Conservation (phyloP, 2,888 invertebrate species). For the Ormyrus rosae region DNA sequence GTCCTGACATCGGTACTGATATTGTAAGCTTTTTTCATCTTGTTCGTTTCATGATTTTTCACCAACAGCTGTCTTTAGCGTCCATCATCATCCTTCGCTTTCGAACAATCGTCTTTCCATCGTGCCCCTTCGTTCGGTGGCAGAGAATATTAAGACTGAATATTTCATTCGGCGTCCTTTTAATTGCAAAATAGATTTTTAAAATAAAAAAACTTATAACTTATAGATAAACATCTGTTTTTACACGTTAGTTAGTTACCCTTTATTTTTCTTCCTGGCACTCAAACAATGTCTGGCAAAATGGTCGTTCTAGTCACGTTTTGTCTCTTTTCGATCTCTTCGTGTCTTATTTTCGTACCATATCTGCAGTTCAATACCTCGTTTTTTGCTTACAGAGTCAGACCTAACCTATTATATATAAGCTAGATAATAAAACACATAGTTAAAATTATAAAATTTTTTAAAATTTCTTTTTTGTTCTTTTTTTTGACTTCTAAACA, state of each 20-base stretch:
- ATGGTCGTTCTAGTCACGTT: conserved; percentile 20
- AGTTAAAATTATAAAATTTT: no score
- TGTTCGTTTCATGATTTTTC: conserved; percentile 43
- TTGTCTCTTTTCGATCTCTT: not conserved
- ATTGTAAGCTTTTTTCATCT: conserved; percentile 78
- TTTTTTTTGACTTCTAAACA: no score
- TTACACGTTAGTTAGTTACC: no score
- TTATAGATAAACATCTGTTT: no score
- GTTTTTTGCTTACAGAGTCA: no score
- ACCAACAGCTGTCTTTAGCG: conserved; percentile 29
- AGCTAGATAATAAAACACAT: no score
- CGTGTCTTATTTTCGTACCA: no score
- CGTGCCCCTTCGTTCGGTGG: not conserved
- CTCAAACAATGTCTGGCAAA: conserved; percentile 29
- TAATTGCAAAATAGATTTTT: not conserved
- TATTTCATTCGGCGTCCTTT: conserved; percentile 28
- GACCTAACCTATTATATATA: no score
- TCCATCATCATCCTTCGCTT: conserved; percentile 42
- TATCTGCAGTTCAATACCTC: no score
- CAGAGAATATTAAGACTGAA: conserved; percentile 2
- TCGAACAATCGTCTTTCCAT: conserved; percentile 25
- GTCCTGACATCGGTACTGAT: conserved; percentile 77
- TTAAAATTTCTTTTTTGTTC: no score
- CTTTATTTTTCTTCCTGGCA: conserved; percentile 9
- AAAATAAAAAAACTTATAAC: not conserved